Conservation (phyloP, 2,888 invertebrate species). For the Agrotis clavis region DNA sequence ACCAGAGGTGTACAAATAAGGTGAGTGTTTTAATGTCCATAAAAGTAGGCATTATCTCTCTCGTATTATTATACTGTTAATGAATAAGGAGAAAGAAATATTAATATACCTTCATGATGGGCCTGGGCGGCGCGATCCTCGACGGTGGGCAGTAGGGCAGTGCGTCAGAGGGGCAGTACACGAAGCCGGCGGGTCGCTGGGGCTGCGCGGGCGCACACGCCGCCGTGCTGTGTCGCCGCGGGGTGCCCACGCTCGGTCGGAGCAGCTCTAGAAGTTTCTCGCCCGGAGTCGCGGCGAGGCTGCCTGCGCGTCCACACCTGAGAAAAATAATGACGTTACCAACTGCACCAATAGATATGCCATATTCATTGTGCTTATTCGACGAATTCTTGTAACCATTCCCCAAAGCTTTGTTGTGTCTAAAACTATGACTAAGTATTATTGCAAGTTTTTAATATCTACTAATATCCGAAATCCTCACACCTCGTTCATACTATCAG, state of each 20-base stretch:
- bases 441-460: background rate
- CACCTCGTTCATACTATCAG: too few relatives aligned
- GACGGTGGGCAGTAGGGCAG: slow-evolving; percentile 89
- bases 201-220: slow-evolving; percentile 80
- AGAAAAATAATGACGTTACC: background rate
- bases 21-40: background rate
- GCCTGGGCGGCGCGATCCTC: slow-evolving; percentile 81
- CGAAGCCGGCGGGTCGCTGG: slow-evolving; percentile 81
- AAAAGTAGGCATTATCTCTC: too few relatives aligned
- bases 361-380: background rate
- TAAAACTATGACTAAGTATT: background rate
- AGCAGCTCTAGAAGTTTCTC: slow-evolving; percentile 90
- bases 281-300: slow-evolving; percentile 88
- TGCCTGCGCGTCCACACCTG: slow-evolving; percentile 89
- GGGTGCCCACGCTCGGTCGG: slow-evolving; percentile 85
- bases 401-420: background rate
- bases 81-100: too few relatives aligned
- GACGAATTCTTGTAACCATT: background rate
- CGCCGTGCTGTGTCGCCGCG: slow-evolving; percentile 87
- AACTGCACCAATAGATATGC: background rate
- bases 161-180: slow-evolving; percentile 89
- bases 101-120: slow-evolving; percentile 69
- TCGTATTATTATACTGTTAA: too few relatives aligned
- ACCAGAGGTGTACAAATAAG: slow-evolving; percentile 44
- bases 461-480: background rate